phyloP scores from a whole-genome alignment of 2,797 vertebrate genomes.

The Melopsittacus undulatus region DNA sequence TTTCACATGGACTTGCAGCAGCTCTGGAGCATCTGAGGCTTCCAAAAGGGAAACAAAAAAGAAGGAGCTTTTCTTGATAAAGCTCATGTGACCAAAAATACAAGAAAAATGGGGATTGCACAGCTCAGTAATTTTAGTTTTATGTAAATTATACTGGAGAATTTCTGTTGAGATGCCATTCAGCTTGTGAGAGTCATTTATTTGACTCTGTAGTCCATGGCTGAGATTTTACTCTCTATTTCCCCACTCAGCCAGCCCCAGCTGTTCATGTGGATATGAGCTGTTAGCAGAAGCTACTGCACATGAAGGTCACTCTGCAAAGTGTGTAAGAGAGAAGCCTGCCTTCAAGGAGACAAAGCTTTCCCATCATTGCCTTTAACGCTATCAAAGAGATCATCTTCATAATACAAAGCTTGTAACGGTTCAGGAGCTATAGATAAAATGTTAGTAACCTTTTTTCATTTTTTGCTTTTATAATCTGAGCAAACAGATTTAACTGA shows the following conservation, averaged over 20 bases:
- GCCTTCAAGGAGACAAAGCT: background rate
- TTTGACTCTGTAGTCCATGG: background rate
- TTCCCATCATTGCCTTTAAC: background rate
- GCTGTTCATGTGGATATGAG: background rate
- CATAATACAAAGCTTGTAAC: background rate
- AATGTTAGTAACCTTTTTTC: background rate
- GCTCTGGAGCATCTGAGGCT: background rate
- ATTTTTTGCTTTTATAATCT: background rate
- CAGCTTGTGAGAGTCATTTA: background rate
- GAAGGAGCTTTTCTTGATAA: background rate
- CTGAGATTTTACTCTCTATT: background rate
- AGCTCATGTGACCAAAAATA: background rate
- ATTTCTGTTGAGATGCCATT: background rate
- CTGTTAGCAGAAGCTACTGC: background rate
- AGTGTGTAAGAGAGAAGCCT: background rate
- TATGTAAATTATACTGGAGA: background rate
- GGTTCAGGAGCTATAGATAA: background rate
- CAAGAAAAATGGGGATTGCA: background rate
- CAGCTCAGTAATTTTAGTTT: background rate
- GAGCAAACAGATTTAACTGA: background rate
- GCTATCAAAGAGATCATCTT: background rate
- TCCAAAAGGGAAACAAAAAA: background rate
- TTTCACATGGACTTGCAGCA: background rate
- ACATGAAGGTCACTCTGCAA: accelerated
- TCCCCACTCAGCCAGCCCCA: background rate